Conservation (phyloP, 2,888 invertebrate species). For the Trissolcus brochymenae region DNA sequence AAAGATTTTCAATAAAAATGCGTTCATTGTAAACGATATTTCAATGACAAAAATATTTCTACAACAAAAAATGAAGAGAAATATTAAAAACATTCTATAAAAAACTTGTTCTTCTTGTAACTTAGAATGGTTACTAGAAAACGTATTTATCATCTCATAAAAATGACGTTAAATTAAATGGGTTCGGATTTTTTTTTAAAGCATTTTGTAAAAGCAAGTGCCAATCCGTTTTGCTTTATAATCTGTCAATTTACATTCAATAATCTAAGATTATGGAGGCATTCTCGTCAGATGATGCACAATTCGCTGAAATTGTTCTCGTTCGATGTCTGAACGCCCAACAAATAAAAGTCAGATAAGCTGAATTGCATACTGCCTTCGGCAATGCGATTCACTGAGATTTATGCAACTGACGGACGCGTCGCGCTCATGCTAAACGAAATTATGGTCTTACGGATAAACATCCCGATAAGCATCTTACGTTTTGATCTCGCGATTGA, state of each 20-base stretch:
- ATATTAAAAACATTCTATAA: too few species aligned
- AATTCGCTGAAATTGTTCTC: neutral
- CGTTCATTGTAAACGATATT: too few species aligned
- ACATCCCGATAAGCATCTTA: conserved; percentile 30
- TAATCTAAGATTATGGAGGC: conserved; percentile 11
- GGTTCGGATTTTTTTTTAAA: too few species aligned
- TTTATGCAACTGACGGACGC: conserved; percentile 31
- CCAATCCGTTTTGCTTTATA: too few species aligned
- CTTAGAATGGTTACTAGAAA: too few species aligned
- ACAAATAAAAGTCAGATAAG: conserved; percentile 28
- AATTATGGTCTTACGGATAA: conserved; percentile 24
- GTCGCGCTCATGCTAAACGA: conserved; percentile 25
- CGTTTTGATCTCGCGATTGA: conserved; percentile 3
- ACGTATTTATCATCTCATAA: too few species aligned
- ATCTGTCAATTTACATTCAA: conserved; percentile 10
- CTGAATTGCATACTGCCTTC: conserved; percentile 21
- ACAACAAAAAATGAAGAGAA: too few species aligned
- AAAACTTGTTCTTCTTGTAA: too few species aligned
- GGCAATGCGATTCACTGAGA: conserved; percentile 36
- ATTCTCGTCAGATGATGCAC: conserved; percentile 25
- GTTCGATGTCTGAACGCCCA: neutral
- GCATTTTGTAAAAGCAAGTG: neutral
- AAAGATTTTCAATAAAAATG: too few species aligned
- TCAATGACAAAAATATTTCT: too few species aligned
- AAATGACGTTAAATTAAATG: too few species aligned